Evolutionary conservation across 2,797 vertebrate genomes (phyloP).

Genomic region (Channa striata): DNA sequence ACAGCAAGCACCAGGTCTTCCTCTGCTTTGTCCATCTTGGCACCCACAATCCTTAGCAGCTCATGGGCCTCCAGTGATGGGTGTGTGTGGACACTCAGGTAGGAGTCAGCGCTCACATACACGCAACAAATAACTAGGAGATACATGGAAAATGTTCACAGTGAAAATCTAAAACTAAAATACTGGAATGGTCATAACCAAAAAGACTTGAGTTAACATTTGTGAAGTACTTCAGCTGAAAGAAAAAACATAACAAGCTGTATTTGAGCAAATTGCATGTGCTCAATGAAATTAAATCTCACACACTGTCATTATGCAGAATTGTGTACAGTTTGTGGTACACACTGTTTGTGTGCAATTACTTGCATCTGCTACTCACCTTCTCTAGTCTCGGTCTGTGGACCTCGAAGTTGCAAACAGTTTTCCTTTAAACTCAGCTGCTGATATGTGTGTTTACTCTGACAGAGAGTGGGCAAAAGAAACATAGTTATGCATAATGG

Average conservation of each 20-base stretch:
- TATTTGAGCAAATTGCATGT: slow-evolving; percentile 42
- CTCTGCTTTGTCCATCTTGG: slow-evolving; percentile 90
- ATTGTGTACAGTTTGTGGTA: slow-evolving; percentile 13
- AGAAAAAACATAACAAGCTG: not conserved
- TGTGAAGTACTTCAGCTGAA: slow-evolving; percentile 10
- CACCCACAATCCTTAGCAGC: slow-evolving; percentile 90
- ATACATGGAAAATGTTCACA: not conserved
- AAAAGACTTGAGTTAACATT: slow-evolving; percentile 5
- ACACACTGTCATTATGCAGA: slow-evolving; percentile 36
- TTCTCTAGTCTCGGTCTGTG: slow-evolving; percentile 88
- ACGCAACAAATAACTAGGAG: slow-evolving; percentile 92
- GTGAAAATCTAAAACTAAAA: not conserved
- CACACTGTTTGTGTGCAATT: not conserved
- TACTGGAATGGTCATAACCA: not conserved
- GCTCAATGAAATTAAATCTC: slow-evolving; percentile 29
- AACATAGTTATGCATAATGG: not conserved
- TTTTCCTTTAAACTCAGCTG: slow-evolving; percentile 97
- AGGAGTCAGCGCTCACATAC: slow-evolving; percentile 94
- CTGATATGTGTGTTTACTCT: slow-evolving; percentile 95
- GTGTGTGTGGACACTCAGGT: slow-evolving; percentile 92
- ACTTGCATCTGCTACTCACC: slow-evolving; percentile 82
- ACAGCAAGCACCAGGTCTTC: slow-evolving; percentile 91
- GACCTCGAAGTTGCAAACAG: slow-evolving; percentile 88
- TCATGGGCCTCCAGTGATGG: slow-evolving; percentile 90
- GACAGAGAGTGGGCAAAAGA: slow-evolving; percentile 28